These are phyloP conservation scores for Lithodes maja DNA, from an alignment of 2,888 invertebrate species.

Conservation along the genomic window DNA sequence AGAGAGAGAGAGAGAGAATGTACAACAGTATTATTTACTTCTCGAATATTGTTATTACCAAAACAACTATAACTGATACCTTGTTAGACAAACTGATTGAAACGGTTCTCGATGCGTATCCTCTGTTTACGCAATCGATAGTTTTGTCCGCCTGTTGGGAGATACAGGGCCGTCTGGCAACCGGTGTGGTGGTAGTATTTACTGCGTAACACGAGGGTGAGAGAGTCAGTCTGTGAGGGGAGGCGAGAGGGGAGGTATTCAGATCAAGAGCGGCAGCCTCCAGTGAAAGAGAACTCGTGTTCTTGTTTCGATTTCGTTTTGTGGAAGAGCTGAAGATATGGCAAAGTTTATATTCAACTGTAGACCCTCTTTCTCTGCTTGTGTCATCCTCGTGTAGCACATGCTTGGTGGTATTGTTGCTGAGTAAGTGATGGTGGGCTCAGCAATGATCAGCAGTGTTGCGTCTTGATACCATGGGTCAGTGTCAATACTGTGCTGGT, in stretches of 20 bases:
- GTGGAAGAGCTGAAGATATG: too few species aligned
- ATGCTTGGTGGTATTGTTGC: neutral
- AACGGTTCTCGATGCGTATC: slow-evolving; percentile 5
- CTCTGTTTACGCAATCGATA: slow-evolving; percentile 51
- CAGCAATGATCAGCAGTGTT: neutral
- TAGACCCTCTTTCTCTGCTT: neutral
- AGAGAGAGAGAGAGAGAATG: too few species aligned
- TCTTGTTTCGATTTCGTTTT: too few species aligned
- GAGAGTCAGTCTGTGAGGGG: slow-evolving; percentile 26
- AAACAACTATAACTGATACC: too few species aligned
- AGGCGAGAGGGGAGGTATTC: neutral
- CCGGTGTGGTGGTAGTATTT: slow-evolving; percentile 40
- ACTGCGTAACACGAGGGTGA: slow-evolving; percentile 50
- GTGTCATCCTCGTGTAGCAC: neutral
- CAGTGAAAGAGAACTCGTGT: neutral
- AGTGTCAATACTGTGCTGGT: slow-evolving; percentile 48
- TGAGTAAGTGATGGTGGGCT: neutral
- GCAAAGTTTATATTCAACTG: too few species aligned
- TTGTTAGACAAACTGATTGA: neutral
- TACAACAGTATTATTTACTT: too few species aligned
- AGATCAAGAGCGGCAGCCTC: neutral
- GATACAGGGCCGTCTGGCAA: slow-evolving; percentile 17
- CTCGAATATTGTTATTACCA: too few species aligned
- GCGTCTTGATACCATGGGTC: slow-evolving; percentile 40
- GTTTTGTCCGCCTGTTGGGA: slow-evolving; percentile 33